Conservation (phyloP, 2,797 vertebrate genomes). For the Chiloscyllium punctatum region DNA sequence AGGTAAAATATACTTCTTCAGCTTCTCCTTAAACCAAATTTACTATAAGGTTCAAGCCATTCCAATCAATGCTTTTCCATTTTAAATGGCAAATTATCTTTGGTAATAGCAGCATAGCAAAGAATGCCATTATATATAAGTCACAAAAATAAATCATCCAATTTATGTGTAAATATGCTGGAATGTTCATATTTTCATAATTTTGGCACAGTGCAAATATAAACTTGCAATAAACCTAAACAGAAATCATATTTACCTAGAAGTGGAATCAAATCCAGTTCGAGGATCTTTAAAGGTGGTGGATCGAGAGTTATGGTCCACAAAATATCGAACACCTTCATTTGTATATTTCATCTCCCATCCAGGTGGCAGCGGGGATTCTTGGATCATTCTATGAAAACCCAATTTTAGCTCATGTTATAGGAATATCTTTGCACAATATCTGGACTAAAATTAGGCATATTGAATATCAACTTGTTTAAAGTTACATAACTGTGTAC, state of each 20-base stretch:
- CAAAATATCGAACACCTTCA: slow-evolving; percentile 91
- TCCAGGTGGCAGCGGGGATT: slow-evolving; percentile 87
- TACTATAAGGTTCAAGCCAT: background rate
- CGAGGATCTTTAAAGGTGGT: slow-evolving; percentile 97
- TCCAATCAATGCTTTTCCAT: background rate
- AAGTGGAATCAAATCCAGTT: slow-evolving; percentile 80
- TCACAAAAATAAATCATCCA: background rate
- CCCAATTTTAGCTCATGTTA: slow-evolving; percentile 21
- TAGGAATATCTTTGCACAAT: slow-evolving; percentile 9
- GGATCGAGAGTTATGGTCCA: slow-evolving; percentile 93
- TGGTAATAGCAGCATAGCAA: background rate
- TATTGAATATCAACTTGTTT: slow-evolving; percentile 20
- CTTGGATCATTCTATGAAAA: slow-evolving; percentile 86
- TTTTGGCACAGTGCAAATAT: slow-evolving; percentile 63
- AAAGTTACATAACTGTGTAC: background rate
- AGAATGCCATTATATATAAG: background rate
- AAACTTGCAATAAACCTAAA: slow-evolving; percentile 40
- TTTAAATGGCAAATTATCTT: background rate
- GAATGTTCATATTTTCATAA: slow-evolving; percentile 41
- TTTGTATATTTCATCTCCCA: slow-evolving; percentile 99
- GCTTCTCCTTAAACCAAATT: background rate
- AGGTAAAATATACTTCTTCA: background rate
- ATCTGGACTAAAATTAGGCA: background rate
- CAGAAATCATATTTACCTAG: slow-evolving; percentile 66
- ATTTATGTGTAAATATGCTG: background rate